Evolutionary conservation across 2,888 invertebrate species (phyloP).

Genomic region (Megamerina dolium): DNA sequence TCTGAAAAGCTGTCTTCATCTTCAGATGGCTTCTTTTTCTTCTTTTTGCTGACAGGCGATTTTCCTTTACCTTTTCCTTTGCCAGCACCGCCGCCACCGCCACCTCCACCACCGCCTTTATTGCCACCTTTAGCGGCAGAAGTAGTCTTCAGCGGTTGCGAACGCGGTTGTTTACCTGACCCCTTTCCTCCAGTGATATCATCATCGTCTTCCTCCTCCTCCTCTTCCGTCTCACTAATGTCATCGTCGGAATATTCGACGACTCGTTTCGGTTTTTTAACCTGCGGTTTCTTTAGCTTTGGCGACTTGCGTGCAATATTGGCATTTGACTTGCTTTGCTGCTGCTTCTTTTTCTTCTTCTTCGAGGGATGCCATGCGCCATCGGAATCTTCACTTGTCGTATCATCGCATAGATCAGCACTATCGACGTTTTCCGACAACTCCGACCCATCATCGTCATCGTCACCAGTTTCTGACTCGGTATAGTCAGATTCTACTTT

Average conservation of each 20-base stretch:
- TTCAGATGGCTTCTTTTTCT: conserved; percentile 52
- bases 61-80: conserved; percentile 12
- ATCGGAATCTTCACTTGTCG: conserved; percentile 45
- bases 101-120: conserved; percentile 52
- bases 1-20: conserved; percentile 58
- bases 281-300: conserved; percentile 30
- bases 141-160: conserved; percentile 33
- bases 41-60: conserved; percentile 25
- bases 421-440: conserved; percentile 47
- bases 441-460: conserved; percentile 42
- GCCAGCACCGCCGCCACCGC: conserved; percentile 27
- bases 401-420: conserved; percentile 48
- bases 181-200: conserved; percentile 40
- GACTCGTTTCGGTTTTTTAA: conserved; percentile 36
- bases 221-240: conserved; percentile 61
- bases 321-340: conserved; percentile 26
- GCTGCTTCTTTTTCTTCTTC: conserved; percentile 44
- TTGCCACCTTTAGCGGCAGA: conserved; percentile 23
- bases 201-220: conserved; percentile 53
- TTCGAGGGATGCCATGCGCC: conserved; percentile 46
- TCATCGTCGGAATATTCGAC: conserved; percentile 43
- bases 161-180: conserved; percentile 40
- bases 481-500: conserved; percentile 54
- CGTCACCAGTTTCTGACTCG: conserved; percentile 55
- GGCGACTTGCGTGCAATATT: conserved; percentile 36